Evolutionary conservation across 2,113 vertebrate genomes (phyloP).

Genomic region (Tretioscincus oriximinensis): DNA sequence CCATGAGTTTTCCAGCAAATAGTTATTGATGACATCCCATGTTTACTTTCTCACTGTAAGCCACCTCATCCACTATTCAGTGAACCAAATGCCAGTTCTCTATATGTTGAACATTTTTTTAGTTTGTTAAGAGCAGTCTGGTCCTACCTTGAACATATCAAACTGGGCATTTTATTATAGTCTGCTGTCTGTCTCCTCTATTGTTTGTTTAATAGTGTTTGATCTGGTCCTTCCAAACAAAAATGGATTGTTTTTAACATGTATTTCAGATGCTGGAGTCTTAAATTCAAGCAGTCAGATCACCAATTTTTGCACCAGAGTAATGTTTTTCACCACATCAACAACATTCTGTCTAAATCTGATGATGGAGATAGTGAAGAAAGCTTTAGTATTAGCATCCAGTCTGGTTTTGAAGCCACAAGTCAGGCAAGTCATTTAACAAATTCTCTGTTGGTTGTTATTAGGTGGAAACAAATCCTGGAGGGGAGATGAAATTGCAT

Average conservation of each 20-base stretch:
- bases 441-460: not conserved
- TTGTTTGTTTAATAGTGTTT: not conserved
- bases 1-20: too few species aligned
- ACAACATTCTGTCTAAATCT: constrained; percentile 98
- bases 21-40: too few species aligned
- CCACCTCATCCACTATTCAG: too few species aligned
- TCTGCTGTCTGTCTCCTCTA: not conserved
- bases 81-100: too few species aligned
- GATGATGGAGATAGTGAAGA: constrained; percentile 98
- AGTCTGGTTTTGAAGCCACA: constrained; percentile 96
- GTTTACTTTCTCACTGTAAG: too few species aligned
- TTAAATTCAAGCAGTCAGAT: constrained; percentile 98
- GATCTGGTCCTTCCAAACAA: not conserved
- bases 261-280: constrained; percentile 92
- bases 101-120: too few species aligned
- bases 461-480: not conserved
- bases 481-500: not conserved
- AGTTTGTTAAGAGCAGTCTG: too few species aligned
- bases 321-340: constrained; percentile 99
- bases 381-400: constrained; percentile 96
- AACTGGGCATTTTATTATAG: too few species aligned
- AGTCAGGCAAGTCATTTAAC: constrained; percentile 81
- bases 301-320: constrained; percentile 99
- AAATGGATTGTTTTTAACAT: constrained; percentile 22
- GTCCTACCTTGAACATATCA: too few species aligned